Percentiles rank a stretch among this genome's conserved stretches.
These are phyloP conservation scores for Pecten maximus DNA, from an alignment of 2,888 invertebrate genomes.

Conservation along the genomic window DNA sequence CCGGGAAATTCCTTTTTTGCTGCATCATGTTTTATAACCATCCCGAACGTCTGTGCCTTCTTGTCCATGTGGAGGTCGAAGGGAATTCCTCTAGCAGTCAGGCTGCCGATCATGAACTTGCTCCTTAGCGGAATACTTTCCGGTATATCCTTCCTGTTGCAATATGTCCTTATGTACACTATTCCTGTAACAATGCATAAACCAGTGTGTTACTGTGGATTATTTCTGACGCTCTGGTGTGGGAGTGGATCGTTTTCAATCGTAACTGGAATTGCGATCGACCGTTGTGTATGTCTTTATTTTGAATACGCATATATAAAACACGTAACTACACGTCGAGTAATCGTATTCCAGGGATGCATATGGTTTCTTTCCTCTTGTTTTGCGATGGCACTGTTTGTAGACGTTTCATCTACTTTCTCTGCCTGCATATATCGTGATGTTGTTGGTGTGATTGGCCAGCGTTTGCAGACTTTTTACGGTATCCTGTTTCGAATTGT, in stretches of 20 bases:
- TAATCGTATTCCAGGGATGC: not conserved
- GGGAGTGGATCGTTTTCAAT: not conserved
- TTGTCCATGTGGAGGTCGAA: not conserved
- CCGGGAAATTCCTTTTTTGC: not conserved
- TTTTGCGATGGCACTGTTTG: not conserved
- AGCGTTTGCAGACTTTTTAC: not conserved
- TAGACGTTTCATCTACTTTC: not conserved
- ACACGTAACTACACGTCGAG: not conserved
- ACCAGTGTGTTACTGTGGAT: not conserved
- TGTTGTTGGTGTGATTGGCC: not conserved
- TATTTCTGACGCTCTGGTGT: not conserved
- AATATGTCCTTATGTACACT: not conserved
- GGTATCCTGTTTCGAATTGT: not conserved
- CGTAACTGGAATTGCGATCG: not conserved
- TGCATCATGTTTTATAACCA: not conserved
- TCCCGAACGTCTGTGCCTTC: not conserved
- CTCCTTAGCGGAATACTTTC: not conserved
- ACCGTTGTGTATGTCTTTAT: not conserved
- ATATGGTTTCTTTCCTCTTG: not conserved
- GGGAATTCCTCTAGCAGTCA: not conserved
- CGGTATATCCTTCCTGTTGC: not conserved
- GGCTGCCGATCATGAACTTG: not conserved
- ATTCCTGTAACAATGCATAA: not conserved
- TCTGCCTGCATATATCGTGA: not conserved
- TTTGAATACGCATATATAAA: not conserved